A percentile compares a stretch with the other conserved stretches of the same genome.
These are phyloP conservation scores for Ariopsis seemanni DNA, from an alignment of 2,113 vertebrate species.

Conservation along the genomic window DNA sequence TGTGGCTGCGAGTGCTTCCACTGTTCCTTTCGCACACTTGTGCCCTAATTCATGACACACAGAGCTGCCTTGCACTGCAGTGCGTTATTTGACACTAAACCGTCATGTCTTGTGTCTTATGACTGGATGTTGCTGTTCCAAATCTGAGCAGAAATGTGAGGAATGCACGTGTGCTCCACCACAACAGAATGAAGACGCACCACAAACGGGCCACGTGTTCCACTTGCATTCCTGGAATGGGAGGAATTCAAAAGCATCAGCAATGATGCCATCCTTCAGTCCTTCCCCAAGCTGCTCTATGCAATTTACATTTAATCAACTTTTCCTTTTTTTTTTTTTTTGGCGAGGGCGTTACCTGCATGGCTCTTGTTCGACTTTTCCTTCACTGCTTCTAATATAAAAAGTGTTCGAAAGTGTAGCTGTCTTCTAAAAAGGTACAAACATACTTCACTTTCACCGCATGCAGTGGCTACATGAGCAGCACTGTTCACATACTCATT, in stretches of 20 bases:
- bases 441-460: neutral
- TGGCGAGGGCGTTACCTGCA: slow-evolving; percentile 9
- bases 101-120: slow-evolving; percentile 76
- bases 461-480: neutral
- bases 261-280: slow-evolving; percentile 56
- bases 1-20: slow-evolving; percentile 52
- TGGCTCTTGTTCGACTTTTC: neutral
- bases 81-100: slow-evolving; percentile 81
- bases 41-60: slow-evolving; percentile 72
- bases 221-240: slow-evolving; percentile 69
- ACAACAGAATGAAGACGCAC: slow-evolving; percentile 56
- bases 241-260: slow-evolving; percentile 70
- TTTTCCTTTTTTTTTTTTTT: neutral
- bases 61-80: slow-evolving; percentile 74
- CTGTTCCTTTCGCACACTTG: slow-evolving; percentile 68
- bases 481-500: neutral
- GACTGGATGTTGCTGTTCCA: slow-evolving; percentile 69
- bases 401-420: neutral
- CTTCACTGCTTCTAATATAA: neutral
- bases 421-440: neutral
- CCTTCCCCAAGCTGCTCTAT: slow-evolving; percentile 50
- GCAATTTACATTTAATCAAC: too few relatives aligned
- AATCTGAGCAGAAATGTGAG: slow-evolving; percentile 67
- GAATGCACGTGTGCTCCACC: slow-evolving; percentile 69
- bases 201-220: slow-evolving; percentile 59